These are phyloP conservation scores for Neostethus bicornis DNA, from an alignment of 2,797 vertebrate genomes.

Conservation along the genomic window DNA sequence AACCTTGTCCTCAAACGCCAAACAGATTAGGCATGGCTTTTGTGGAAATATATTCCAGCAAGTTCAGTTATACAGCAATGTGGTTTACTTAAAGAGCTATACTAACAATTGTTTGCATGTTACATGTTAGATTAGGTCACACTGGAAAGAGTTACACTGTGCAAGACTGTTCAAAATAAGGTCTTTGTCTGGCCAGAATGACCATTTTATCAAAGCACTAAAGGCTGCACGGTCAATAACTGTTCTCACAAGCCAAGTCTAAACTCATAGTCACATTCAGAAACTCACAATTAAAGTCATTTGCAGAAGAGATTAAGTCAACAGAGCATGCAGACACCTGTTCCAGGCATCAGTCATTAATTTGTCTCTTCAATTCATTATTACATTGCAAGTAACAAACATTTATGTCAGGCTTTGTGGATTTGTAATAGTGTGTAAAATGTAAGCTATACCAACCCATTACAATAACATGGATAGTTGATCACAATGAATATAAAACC, in stretches of 20 bases:
- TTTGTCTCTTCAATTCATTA: slow-evolving; percentile 24
- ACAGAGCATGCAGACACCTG: slow-evolving; percentile 41
- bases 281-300: slow-evolving; percentile 41
- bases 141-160: neutral
- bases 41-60: neutral
- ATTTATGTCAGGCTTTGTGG: slow-evolving; percentile 15
- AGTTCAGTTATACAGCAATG: no score
- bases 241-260: slow-evolving; percentile 1
- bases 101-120: no score
- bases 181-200: no score
- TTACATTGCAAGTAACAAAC: slow-evolving; percentile 12
- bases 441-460: neutral
- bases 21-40: neutral
- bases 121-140: neutral
- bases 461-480: neutral
- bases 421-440: slow-evolving; percentile 10
- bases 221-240: slow-evolving; percentile 21
- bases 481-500: neutral
- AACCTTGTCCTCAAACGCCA: neutral
- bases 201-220: slow-evolving; percentile 1
- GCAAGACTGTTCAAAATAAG: neutral
- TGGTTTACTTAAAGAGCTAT: no score
- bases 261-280: slow-evolving; percentile 25
- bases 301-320: slow-evolving; percentile 36
- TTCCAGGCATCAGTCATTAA: slow-evolving; percentile 34